Evolutionary conservation across 2,888 invertebrate species (phyloP).

Genomic region (Saturnia japonica): DNA sequence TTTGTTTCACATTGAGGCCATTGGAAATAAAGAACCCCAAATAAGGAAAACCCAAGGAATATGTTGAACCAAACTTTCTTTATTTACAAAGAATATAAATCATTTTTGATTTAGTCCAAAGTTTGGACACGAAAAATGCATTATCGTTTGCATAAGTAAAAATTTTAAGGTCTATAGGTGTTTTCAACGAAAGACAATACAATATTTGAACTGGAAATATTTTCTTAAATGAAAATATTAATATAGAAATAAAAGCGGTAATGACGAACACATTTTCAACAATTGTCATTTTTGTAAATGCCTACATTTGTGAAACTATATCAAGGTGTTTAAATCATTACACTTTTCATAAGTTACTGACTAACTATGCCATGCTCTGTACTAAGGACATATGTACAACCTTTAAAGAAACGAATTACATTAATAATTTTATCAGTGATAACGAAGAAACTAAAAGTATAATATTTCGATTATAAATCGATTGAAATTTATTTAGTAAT

Average conservation of each 20-base stretch:
- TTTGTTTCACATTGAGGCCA: neutral
- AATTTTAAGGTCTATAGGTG: constrained; percentile 10
- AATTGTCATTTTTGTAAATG: neutral
- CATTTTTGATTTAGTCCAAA: constrained; percentile 39
- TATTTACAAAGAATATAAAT: constrained; percentile 46
- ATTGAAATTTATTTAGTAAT: neutral
- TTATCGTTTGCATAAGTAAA: constrained; percentile 49
- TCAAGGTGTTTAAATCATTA: neutral
- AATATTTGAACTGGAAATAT: neutral
- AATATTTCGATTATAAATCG: neutral
- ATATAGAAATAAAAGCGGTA: neutral
- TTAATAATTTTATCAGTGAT: no score
- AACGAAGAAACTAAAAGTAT: no score
- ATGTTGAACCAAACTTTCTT: constrained; percentile 23
- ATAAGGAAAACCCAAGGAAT: neutral
- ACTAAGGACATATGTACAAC: no score
- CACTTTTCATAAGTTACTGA: no score
- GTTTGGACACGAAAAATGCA: constrained; percentile 66
- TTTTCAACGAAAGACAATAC: neutral
- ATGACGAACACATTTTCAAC: neutral
- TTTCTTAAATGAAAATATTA: neutral
- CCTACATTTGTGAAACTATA: no score
- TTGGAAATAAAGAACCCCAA: neutral
- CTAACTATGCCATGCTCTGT: no score
- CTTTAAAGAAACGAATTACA: no score